A percentile compares a stretch with the other conserved stretches of the same genome.
phyloP scores from a whole-genome alignment of 2,113 vertebrate species.

The Mus pahari region DNA sequence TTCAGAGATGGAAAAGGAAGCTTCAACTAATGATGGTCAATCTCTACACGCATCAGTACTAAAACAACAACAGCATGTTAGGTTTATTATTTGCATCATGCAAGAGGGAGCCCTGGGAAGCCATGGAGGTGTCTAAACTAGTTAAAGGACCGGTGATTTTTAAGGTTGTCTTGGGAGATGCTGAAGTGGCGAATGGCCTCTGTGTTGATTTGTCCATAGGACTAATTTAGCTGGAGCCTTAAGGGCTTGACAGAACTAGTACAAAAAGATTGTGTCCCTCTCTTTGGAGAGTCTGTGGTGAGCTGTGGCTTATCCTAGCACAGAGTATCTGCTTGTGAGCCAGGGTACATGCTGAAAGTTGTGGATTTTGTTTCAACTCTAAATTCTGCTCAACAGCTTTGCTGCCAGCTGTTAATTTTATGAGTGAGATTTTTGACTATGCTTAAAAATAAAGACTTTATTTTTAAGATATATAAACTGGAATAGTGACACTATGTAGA shows the following conservation, averaged over 20 bases:
- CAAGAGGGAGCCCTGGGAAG: neutral
- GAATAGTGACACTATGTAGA: conserved; percentile 21
- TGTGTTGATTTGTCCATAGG: neutral
- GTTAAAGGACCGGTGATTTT: neutral
- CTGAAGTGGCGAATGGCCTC: neutral
- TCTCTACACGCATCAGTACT: neutral
- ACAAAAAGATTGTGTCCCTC: neutral
- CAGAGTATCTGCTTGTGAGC: conserved; percentile 3
- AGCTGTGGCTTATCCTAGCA: neutral
- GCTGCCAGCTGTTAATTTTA: conserved; percentile 65
- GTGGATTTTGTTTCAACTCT: conserved; percentile 42
- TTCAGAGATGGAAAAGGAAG: neutral
- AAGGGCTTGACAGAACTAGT: neutral
- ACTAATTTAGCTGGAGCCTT: neutral
- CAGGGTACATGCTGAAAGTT: conserved; percentile 18
- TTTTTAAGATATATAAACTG: conserved; percentile 19
- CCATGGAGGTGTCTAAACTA: neutral
- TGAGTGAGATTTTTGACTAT: conserved; percentile 47
- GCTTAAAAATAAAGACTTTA: neutral
- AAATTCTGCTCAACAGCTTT: conserved; percentile 54
- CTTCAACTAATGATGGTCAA: neutral
- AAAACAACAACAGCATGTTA: neutral
- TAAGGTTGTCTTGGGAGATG: neutral
- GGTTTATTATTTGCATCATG: neutral
- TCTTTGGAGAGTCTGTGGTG: neutral